Conservation (phyloP, 2,888 invertebrate genomes). For the Nasonia oneida region DNA sequence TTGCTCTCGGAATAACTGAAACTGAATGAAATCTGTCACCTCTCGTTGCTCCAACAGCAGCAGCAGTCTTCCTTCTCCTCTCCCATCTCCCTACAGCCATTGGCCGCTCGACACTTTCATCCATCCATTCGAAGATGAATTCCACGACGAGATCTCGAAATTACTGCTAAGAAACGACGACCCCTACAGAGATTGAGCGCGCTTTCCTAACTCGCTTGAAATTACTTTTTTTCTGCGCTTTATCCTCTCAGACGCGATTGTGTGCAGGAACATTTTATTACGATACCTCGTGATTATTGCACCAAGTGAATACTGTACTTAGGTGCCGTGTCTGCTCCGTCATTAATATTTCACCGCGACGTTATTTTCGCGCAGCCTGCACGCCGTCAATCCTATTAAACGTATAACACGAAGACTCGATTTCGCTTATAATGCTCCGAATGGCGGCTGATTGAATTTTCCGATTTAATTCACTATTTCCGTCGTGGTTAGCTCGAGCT, state of each 20-base stretch:
- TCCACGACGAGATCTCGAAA: constrained; percentile 64
- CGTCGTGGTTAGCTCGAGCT: neutral
- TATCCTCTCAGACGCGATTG: neutral
- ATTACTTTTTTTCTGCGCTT: constrained; percentile 43
- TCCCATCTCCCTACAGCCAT: neutral
- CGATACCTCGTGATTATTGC: neutral
- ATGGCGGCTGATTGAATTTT: neutral
- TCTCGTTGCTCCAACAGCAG: neutral
- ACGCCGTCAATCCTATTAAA: neutral
- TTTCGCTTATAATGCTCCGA: neutral
- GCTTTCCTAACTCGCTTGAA: neutral
- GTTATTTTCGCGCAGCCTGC: neutral
- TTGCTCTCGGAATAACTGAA: neutral
- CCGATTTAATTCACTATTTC: neutral
- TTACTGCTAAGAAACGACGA: constrained; percentile 56
- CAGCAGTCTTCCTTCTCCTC: neutral
- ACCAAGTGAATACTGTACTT: neutral
- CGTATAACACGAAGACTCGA: neutral
- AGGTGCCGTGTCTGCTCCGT: neutral
- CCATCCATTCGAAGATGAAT: constrained; percentile 54
- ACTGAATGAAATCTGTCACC: constrained; percentile 44
- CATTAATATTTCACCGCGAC: neutral
- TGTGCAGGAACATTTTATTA: too few species aligned
- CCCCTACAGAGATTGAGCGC: constrained; percentile 25
- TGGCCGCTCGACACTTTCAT: constrained; percentile 24